Conservation (phyloP, 1,140 invertebrate species). For the Drosophila biarmipes region DNA sequence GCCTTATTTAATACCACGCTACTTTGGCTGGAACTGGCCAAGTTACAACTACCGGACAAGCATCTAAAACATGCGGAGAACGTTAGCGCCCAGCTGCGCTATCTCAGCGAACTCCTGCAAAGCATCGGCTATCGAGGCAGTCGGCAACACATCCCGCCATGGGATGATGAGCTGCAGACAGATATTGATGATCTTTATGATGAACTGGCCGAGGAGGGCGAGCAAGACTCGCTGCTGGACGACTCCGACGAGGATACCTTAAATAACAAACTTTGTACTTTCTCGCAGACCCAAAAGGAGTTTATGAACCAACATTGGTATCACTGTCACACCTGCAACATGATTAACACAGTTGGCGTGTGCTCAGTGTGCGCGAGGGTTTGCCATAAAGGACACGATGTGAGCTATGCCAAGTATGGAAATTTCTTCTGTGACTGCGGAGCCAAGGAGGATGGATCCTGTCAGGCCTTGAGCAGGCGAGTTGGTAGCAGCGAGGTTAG, state of each 20-base stretch:
- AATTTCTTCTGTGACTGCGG: conserved; percentile 99
- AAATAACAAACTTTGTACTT: conserved; percentile 97
- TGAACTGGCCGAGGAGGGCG: conserved; percentile 88
- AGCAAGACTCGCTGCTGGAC: conserved; percentile 95
- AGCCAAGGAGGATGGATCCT: conserved; percentile 94
- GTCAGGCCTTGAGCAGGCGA: conserved; percentile 77
- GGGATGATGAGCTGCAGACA: conserved; percentile 91
- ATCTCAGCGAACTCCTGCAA: conserved; percentile 86
- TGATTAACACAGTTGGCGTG: conserved; percentile 98
- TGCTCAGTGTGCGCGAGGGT: conserved; percentile 98
- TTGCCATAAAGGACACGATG: conserved; percentile 98
- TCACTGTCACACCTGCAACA: conserved; percentile 98
- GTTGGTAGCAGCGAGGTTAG: conserved; percentile 45
- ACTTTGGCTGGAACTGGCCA: conserved; percentile 91
- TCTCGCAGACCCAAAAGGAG: conserved; percentile 98
- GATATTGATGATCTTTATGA: conserved; percentile 89
- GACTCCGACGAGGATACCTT: conserved; percentile 98
- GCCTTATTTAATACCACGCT: conserved; percentile 92
- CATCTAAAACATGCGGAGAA: conserved; percentile 82
- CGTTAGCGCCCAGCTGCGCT: conserved; percentile 83
- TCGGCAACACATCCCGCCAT: conserved; percentile 89
- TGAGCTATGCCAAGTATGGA: conserved; percentile 99
- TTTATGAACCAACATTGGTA: conserved; percentile 99
- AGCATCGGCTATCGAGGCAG: conserved; percentile 83
- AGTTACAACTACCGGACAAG: conserved; percentile 86